Conservation (phyloP, 2,113 vertebrate species). For the Ellobius talpinus region DNA sequence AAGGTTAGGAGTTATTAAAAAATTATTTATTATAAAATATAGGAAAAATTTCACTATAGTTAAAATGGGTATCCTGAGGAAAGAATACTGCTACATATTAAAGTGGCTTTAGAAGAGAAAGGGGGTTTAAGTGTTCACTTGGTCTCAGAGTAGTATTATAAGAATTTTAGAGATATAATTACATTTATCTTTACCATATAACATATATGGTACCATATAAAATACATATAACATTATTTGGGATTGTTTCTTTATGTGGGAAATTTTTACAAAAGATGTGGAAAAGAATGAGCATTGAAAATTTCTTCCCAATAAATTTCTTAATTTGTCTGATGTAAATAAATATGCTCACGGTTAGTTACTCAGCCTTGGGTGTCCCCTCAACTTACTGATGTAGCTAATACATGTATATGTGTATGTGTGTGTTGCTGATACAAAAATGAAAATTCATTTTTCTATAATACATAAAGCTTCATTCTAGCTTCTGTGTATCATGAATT, state of each 20-base stretch:
- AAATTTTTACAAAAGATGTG: not conserved
- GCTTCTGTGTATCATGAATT: not conserved
- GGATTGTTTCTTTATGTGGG: not conserved
- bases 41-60: not conserved
- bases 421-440: not conserved
- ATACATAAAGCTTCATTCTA: not conserved
- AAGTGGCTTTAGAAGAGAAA: not conserved
- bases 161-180: not conserved
- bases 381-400: not conserved
- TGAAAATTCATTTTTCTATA: not conserved
- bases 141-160: not conserved
- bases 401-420: not conserved
- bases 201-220: too few relatives aligned
- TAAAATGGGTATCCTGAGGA: not conserved
- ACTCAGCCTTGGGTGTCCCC: not conserved
- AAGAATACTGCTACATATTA: fast-evolving
- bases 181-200: not conserved
- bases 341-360: not conserved
- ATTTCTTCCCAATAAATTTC: not conserved
- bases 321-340: not conserved
- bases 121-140: not conserved
- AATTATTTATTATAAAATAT: not conserved
- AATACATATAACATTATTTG: not conserved
- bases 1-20: not conserved
- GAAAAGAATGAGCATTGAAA: not conserved